Evolutionary conservation across 2,888 invertebrate genomes (phyloP).

Genomic region (Serripes groenlandicus): DNA sequence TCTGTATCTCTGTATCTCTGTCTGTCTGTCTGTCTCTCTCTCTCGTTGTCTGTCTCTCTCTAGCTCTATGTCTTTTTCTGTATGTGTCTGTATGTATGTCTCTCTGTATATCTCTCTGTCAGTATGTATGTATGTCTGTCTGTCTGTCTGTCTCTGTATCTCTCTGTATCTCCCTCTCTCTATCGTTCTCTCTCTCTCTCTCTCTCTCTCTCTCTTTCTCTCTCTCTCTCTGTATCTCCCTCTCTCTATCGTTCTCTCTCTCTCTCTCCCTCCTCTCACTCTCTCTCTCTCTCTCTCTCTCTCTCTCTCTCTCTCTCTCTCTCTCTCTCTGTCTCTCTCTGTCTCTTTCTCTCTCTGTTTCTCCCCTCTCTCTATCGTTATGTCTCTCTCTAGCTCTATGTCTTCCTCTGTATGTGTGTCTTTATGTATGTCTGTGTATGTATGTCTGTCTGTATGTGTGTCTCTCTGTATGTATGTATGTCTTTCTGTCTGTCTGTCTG

Average conservation of each 20-base stretch:
- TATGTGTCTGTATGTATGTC: too few species aligned
- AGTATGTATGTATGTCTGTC: too few species aligned
- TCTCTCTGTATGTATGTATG: too few species aligned
- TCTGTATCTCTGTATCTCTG: not conserved
- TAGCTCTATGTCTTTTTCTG: too few species aligned
- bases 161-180: too few species aligned
- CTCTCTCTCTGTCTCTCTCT: not conserved
- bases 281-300: not conserved
- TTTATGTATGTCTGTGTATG: not conserved
- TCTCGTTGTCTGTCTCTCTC: too few species aligned
- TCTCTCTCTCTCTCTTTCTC: not conserved
- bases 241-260: not conserved
- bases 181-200: not conserved
- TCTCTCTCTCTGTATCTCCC: not conserved
- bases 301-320: not conserved
- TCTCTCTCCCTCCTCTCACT: not conserved
- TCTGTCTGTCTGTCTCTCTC: not conserved
- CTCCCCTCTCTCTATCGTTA: not conserved
- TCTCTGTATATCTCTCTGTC: too few species aligned
- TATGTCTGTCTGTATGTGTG: too few species aligned
- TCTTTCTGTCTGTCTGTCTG: too few species aligned
- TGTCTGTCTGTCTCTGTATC: too few species aligned
- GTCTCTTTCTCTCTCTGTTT: not conserved
- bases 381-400: not conserved
- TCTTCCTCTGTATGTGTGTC: not conserved